These are phyloP conservation scores for Amiota mariae DNA, from an alignment of 2,888 invertebrate genomes.

Conservation along the genomic window DNA sequence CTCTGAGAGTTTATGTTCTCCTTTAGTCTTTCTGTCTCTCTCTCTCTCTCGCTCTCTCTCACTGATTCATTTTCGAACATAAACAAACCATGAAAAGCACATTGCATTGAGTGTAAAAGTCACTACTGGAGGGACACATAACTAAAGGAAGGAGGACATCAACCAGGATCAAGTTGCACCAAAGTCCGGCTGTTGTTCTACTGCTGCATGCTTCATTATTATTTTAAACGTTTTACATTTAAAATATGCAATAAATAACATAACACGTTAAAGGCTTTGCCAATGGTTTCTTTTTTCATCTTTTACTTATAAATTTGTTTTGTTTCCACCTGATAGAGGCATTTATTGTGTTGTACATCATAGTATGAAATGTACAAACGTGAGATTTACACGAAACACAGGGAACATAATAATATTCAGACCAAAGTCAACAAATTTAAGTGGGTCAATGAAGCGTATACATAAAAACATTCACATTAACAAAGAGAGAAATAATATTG, in stretches of 20 bases:
- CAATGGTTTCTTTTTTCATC: neutral
- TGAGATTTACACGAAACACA: slow-evolving; percentile 4
- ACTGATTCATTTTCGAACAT: slow-evolving; percentile 52
- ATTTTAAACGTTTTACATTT: slow-evolving; percentile 24
- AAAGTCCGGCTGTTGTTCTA: slow-evolving; percentile 8
- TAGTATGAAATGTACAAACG: neutral
- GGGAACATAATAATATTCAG: neutral
- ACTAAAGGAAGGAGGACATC: neutral
- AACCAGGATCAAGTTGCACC: neutral
- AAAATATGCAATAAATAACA: slow-evolving; percentile 20
- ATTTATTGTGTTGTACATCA: neutral
- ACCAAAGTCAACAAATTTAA: slow-evolving; percentile 41
- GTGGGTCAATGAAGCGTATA: slow-evolving; percentile 59
- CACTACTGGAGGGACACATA: too few relatives aligned
- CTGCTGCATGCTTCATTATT: slow-evolving; percentile 23
- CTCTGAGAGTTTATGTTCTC: neutral
- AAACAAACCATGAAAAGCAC: slow-evolving; percentile 44
- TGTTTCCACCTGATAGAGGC: neutral
- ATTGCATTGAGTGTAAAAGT: too few relatives aligned
- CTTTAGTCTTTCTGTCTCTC: neutral
- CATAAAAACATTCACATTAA: slow-evolving; percentile 38
- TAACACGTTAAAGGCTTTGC: slow-evolving; percentile 7
- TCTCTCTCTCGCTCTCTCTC: neutral
- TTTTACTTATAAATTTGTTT: neutral
- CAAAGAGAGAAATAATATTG: neutral